Evolutionary conservation across 2,888 invertebrate species (phyloP), one percentile per base, ranked within the genome.

Genomic region (Eilema caniola): DNA sequence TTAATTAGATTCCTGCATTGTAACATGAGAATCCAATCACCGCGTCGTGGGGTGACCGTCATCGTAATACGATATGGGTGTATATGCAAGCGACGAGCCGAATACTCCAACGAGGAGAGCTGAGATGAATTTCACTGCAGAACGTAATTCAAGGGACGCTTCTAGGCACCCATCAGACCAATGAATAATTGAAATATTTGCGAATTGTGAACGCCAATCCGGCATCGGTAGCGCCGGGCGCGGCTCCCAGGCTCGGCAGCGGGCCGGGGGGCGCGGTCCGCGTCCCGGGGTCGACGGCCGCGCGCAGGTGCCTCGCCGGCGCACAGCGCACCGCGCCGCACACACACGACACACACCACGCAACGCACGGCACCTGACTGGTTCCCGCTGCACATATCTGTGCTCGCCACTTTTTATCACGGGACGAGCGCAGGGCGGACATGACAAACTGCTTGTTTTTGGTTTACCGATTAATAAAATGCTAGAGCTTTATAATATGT

Each of bases 351-450:
- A 16, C 41, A 37, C 75, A 73, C 69, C 75, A 67, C 79, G 59
- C 71, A 37, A 41, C 70, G 83, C 85, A 84, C 86, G 83, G 86
- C 88, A 80, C 83, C 81, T 83, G 88, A 88, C 89, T 84, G 88
- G 88, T 85, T 87, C 83, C 76, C 70, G 76, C 72, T 61, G 53
- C 75, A 74, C 71, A 71, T 72, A 80, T 63, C 63, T 41, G 65
- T 59, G 61, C 56, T 14, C 63, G 24, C 69, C 60, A 75, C 73
- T 80, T 77, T 80, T 77, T 77, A 72, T 73, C 63, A 16, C 31
- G 7, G 31, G 60, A 20, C 31, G 25, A 66, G 37, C 66, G 57
- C 59, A 25, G 20, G 20, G 63, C 16, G 28, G 23, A 25, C 57
- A 12, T 16, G 37, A 20, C 59, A 20, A 37, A 60, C 37, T 41